phyloP scores from a whole-genome alignment of 1,140 invertebrate species.

The Microvelia longipes region DNA sequence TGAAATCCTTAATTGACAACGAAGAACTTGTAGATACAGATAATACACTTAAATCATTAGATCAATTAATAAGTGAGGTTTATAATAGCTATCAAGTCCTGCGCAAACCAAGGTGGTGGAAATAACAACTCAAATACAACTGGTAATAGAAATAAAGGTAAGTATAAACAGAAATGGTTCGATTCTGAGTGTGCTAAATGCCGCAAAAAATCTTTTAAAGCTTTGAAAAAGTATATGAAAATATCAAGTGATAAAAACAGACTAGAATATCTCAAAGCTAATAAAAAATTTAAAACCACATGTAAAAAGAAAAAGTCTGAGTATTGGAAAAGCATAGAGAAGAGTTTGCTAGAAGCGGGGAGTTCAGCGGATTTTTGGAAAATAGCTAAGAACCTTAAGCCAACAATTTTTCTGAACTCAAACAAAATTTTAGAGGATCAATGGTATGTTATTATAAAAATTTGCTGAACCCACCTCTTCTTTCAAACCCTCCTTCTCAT shows the following conservation, averaged over 20 bases:
- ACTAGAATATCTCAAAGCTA: neutral
- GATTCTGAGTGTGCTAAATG: neutral
- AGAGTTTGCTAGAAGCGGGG: neutral
- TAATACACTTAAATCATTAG: neutral
- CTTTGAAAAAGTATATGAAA: neutral
- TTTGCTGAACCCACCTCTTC: neutral
- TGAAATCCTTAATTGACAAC: neutral
- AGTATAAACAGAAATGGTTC: neutral
- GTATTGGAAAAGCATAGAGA: neutral
- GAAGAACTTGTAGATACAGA: neutral
- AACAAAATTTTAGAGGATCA: neutral
- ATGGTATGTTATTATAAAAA: constrained; percentile 2
- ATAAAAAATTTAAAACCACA: neutral
- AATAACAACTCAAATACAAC: neutral
- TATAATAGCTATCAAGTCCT: neutral
- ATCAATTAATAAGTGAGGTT: neutral
- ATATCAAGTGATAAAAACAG: neutral
- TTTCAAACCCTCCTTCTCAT: neutral
- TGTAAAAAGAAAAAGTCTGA: constrained; percentile 1
- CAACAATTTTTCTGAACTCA: neutral
- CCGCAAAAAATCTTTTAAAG: neutral
- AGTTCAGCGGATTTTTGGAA: too few relatives aligned
- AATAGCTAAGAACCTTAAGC: neutral
- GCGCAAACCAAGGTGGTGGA: neutral
- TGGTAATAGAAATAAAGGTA: neutral